Conservation (phyloP, 2,888 invertebrate genomes). For the Drosophila incognita region DNA sequence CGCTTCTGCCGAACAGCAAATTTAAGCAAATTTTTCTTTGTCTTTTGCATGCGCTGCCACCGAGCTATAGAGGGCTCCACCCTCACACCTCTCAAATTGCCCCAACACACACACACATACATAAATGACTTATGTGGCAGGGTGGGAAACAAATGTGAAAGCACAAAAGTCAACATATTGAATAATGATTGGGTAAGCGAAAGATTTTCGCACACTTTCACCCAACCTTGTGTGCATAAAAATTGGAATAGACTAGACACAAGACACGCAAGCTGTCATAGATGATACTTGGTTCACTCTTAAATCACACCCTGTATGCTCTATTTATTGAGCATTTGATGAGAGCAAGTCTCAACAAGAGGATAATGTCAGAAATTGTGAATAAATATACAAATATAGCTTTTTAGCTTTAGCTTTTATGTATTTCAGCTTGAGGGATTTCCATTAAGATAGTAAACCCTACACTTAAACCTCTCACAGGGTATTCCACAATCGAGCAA, state of each 20-base stretch:
- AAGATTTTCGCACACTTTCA: slow-evolving; percentile 52
- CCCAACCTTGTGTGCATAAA: slow-evolving; percentile 18
- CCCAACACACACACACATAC: slow-evolving; percentile 5
- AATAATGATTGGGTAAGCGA: slow-evolving; percentile 76
- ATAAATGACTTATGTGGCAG: slow-evolving; percentile 73
- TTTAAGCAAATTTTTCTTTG: slow-evolving; percentile 73
- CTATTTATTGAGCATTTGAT: neutral
- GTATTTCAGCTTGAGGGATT: neutral
- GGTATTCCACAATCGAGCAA: slow-evolving; percentile 15
- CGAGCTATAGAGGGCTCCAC: slow-evolving; percentile 13
- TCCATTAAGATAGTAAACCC: neutral
- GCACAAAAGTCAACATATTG: slow-evolving; percentile 81
- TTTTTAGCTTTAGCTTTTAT: neutral
- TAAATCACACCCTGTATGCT: neutral
- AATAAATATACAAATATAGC: neutral
- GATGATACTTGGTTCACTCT: slow-evolving; percentile 3
- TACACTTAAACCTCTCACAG: neutral
- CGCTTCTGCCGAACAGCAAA: slow-evolving; percentile 39
- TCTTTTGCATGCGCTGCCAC: slow-evolving; percentile 59
- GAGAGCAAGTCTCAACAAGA: neutral
- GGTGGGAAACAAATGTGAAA: slow-evolving; percentile 72
- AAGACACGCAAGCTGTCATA: slow-evolving; percentile 27
- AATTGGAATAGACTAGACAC: neutral
- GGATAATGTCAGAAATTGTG: neutral
- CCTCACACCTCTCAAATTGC: slow-evolving; percentile 10